Conservation (phyloP, 2,797 vertebrate genomes). For the Heteromormyrus szaboi region DNA sequence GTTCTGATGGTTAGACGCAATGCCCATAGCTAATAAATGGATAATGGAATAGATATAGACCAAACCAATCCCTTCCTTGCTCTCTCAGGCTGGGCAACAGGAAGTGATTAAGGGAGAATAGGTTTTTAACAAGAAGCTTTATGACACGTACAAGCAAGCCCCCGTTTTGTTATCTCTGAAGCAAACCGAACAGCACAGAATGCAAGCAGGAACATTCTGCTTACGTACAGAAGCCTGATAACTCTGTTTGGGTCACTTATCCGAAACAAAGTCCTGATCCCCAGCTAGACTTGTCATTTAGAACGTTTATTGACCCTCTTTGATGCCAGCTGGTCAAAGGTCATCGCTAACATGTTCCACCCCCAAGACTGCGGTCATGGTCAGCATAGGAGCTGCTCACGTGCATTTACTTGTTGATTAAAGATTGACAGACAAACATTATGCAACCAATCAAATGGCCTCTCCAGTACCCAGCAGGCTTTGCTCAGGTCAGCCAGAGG, state of each 20-base stretch:
- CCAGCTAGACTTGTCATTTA: neutral
- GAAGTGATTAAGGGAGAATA: neutral
- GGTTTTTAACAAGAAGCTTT: neutral
- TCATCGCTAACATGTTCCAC: neutral
- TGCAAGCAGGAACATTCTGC: neutral
- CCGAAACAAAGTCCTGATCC: neutral
- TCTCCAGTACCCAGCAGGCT: neutral
- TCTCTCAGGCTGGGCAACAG: neutral
- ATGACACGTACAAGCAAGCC: neutral
- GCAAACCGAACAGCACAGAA: neutral
- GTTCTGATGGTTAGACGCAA: neutral
- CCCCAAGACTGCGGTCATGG: neutral
- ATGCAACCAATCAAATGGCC: neutral
- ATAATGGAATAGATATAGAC: neutral
- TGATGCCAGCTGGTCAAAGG: neutral
- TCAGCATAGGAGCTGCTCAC: neutral
- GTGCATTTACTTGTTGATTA: neutral
- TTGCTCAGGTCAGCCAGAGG: neutral
- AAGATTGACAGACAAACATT: constrained; percentile 11
- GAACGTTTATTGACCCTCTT: neutral
- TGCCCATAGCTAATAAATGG: neutral
- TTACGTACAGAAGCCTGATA: neutral
- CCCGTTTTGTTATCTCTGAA: neutral
- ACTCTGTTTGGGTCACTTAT: neutral
- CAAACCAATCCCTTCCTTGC: neutral